Percentiles rank a stretch among this genome's conserved stretches.
These are phyloP conservation scores for Desmophyllum pertusum DNA, from an alignment of 92 coral and sea anemone species.

Conservation along the genomic window DNA sequence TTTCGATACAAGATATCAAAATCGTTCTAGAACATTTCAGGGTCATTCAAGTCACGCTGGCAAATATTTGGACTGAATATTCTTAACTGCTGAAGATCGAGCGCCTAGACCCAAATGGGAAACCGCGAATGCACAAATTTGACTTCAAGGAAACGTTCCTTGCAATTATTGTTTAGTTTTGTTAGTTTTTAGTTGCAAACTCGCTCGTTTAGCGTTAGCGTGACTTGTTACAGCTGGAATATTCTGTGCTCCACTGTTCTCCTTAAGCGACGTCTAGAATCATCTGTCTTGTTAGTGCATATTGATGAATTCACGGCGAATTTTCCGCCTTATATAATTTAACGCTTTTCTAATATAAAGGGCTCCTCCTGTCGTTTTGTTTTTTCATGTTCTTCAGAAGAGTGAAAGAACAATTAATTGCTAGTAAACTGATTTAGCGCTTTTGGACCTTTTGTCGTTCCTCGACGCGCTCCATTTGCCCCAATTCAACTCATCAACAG, in stretches of 20 bases:
- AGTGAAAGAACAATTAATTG: not conserved
- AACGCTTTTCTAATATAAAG: not conserved
- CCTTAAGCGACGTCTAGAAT: conserved; percentile 13
- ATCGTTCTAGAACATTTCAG: conserved; percentile 27
- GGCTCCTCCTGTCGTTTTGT: not conserved
- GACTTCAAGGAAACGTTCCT: not conserved
- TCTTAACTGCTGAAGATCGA: not conserved
- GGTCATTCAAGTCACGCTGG: conserved; percentile 39
- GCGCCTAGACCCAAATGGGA: not conserved
- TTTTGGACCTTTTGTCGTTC: not conserved
- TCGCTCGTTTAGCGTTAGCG: not conserved
- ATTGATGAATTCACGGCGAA: not conserved
- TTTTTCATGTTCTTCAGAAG: not conserved
- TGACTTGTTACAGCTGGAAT: conserved; percentile 20
- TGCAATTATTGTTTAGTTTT: not conserved
- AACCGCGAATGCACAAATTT: too few relatives aligned
- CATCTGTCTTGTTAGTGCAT: not conserved
- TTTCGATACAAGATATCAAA: conserved; percentile 38
- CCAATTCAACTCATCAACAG: not conserved
- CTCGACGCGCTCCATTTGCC: not conserved
- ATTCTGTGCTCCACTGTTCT: conserved; percentile 21
- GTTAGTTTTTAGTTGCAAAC: not conserved
- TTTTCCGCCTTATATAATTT: conserved; percentile 14
- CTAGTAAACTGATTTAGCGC: not conserved
- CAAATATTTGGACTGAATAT: conserved; percentile 9